phyloP scores from a whole-genome alignment of 2,888 invertebrate genomes.

The Clitarchus hookeri region DNA sequence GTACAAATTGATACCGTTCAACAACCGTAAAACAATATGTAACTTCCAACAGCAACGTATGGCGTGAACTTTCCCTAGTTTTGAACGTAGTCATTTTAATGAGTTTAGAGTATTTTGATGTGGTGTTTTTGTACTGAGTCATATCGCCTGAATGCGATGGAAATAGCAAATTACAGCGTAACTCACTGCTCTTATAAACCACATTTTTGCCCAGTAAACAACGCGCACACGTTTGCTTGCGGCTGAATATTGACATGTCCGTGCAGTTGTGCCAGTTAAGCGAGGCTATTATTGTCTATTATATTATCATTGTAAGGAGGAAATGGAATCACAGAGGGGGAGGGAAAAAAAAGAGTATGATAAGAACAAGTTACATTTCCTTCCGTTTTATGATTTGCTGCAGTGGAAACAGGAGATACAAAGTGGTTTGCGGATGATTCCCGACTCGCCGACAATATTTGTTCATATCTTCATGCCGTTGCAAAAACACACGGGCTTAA shows the following conservation, averaged over 20 bases:
- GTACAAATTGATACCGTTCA: no score
- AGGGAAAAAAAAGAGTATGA: background rate
- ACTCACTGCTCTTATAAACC: no score
- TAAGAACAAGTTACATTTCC: background rate
- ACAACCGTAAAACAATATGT: no score
- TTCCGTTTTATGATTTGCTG: background rate
- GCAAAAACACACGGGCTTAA: background rate
- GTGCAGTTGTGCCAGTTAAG: background rate
- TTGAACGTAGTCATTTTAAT: no score
- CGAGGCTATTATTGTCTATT: background rate
- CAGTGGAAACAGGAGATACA: background rate
- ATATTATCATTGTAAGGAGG: background rate
- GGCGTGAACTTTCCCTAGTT: no score
- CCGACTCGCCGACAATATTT: background rate
- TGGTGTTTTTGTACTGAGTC: no score
- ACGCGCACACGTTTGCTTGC: background rate
- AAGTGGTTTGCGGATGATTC: background rate
- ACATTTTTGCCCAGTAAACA: background rate
- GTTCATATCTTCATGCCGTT: background rate
- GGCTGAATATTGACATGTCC: background rate
- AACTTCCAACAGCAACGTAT: no score
- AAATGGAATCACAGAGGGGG: background rate
- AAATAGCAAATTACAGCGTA: no score
- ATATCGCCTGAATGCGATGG: no score
- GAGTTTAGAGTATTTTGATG: no score